A percentile compares a stretch with the other conserved stretches of the same genome.
phyloP scores from a whole-genome alignment of 2,797 vertebrate species.

The Hemitrygon akajei region DNA sequence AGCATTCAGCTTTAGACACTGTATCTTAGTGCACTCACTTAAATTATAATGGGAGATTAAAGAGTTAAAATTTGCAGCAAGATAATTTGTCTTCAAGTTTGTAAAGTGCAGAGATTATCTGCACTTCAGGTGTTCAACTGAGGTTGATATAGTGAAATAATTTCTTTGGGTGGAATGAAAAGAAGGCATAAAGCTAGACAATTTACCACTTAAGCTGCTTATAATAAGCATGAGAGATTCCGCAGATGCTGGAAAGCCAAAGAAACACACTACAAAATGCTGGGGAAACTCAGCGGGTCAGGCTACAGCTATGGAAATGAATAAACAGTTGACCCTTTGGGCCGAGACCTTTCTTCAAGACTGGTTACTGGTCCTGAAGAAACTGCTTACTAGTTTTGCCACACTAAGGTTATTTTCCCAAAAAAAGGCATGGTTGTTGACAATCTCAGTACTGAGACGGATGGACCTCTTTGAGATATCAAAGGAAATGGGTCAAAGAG shows the following conservation, averaged over 20 bases:
- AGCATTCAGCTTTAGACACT: background rate
- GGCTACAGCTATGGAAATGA: no score
- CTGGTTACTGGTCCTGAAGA: no score
- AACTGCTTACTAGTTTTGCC: background rate
- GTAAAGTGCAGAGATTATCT: background rate
- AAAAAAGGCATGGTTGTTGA: background rate
- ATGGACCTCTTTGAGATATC: background rate
- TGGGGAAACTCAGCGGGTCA: no score
- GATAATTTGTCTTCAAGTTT: background rate
- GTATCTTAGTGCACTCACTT: background rate
- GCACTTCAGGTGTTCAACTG: background rate
- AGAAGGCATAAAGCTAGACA: background rate
- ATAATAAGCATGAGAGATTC: no score
- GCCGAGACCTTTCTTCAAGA: no score
- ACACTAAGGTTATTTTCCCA: background rate
- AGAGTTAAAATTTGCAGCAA: background rate
- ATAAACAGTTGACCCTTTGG: no score
- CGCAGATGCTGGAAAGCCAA: no score
- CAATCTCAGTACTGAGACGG: background rate
- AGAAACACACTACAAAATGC: no score
- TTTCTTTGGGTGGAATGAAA: background rate
- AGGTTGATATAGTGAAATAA: background rate
- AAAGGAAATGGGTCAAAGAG: background rate
- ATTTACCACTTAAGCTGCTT: background rate
- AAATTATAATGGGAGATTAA: background rate